Evolutionary conservation across 2,113 vertebrate genomes (phyloP), one percentile per base, ranked within the genome.

Genomic region (Phoenicopterus ruber): DNA sequence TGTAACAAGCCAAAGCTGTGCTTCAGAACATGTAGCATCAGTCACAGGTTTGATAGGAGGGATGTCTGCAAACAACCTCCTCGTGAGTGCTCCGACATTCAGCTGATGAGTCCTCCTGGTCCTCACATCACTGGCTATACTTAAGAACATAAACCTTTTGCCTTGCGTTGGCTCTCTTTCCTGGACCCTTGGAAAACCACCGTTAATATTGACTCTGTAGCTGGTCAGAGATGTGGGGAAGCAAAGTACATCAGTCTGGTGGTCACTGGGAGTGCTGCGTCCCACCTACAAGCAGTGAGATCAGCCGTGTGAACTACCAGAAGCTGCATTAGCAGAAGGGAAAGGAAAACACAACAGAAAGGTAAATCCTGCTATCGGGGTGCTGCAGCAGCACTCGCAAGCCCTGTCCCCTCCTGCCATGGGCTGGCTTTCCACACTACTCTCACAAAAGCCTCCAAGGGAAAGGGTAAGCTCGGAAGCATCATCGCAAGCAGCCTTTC

Each of bases 21-120:
- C 66, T 50, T 0, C 0, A 38, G 76, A 65, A 69, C 40, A 10
- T 0, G 13, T 2, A 61, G 21, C 44, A 57, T 9, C 59, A 26
- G 24, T 4, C 5, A 63, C 9, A 25, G 44, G 18, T 25, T 40
- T 20, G 73, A 21, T 4, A 24, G 54, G 44, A 26, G 34, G 20
- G n/a, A 26, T 29, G 22, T 32, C 73, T 85, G 72, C 69, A 49
- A 63, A 59, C 31, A 54, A 17, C 3, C 25, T 52, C 31, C 46
- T 77, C 40, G 6, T 7, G 55, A 38, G 34, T n/a, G 69, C 19
- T 63, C 49, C 2, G 7, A 40, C 20, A 14, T 1, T 12, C 32
- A 34, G 15, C 42, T 52, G 22, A 3, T 15, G 65, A 77, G 28
- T 34, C 36, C 34, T 62, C 69, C 71, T 58, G 58, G 25, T 22